A percentile compares a stretch with the other conserved stretches of the same genome.
phyloP scores from a whole-genome alignment of 2,797 vertebrate species.

The Paguma larvata region DNA sequence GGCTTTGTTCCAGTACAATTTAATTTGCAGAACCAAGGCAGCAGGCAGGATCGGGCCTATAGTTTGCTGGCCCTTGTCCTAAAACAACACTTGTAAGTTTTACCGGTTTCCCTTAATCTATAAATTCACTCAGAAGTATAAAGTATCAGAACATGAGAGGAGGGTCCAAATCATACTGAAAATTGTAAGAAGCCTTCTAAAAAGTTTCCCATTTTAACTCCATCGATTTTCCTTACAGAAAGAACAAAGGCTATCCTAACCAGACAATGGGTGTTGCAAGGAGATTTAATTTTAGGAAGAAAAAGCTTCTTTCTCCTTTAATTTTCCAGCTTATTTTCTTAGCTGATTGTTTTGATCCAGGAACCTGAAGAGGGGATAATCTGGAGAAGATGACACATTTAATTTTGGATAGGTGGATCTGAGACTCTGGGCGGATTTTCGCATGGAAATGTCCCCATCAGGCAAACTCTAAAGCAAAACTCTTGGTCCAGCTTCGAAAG shows the following conservation, averaged over 20 bases:
- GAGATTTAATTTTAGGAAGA: conserved; percentile 48
- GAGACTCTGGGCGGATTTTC: background rate
- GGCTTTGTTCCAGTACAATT: background rate
- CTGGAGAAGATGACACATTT: background rate
- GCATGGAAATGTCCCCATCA: background rate
- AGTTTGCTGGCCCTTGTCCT: background rate
- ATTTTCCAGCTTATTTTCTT: conserved; percentile 39
- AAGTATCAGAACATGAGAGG: background rate
- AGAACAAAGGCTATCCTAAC: background rate
- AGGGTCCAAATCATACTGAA: background rate
- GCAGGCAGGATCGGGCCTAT: background rate
- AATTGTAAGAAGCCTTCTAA: conserved; percentile 2
- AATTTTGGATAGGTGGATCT: background rate
- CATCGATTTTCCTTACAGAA: conserved; percentile 37
- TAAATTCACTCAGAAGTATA: conserved; percentile 13
- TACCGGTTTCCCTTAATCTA: background rate
- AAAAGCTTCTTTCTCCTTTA: background rate
- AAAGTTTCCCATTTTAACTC: conserved; percentile 7
- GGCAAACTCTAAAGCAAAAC: background rate
- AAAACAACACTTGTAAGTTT: conserved; percentile 34
- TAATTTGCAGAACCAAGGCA: conserved; percentile 8
- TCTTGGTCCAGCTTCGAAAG: background rate
- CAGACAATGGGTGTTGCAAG: background rate
- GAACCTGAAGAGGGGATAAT: background rate
- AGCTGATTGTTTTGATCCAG: background rate